Conservation (phyloP, 2,797 vertebrate species). For the Periophthalmus magnuspinnatus region DNA sequence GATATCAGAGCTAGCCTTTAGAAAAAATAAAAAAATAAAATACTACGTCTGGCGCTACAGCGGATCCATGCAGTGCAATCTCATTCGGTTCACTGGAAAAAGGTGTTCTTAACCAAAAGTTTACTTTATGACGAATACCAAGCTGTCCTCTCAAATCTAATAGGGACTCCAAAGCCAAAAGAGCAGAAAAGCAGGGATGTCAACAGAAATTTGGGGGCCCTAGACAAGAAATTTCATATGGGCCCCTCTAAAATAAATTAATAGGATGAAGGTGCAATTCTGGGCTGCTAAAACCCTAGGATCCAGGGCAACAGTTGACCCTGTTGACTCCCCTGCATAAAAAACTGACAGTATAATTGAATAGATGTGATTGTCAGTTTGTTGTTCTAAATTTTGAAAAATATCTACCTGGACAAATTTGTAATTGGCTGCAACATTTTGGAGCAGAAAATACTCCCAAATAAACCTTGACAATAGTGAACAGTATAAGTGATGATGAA, state of each 20-base stretch:
- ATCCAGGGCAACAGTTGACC: too few relatives aligned
- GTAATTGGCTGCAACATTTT: too few relatives aligned
- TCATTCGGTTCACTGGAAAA: slow-evolving; percentile 29
- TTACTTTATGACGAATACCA: slow-evolving; percentile 30
- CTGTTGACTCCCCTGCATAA: not conserved
- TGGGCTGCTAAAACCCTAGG: too few relatives aligned
- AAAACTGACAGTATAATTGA: not conserved
- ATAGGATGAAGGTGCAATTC: too few relatives aligned
- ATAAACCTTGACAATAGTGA: too few relatives aligned
- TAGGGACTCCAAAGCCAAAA: slow-evolving; percentile 19
- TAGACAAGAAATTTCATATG: too few relatives aligned
- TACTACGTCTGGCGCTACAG: slow-evolving; percentile 26
- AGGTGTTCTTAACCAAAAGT: slow-evolving; percentile 32
- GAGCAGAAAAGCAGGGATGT: too few relatives aligned
- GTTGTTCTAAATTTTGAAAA: not conserved
- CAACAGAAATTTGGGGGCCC: too few relatives aligned
- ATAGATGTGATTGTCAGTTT: not conserved
- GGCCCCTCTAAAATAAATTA: too few relatives aligned
- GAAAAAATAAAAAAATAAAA: slow-evolving; percentile 37
- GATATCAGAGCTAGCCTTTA: slow-evolving; percentile 43
- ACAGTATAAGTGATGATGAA: too few relatives aligned
- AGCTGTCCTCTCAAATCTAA: slow-evolving; percentile 8
- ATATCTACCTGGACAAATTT: too few relatives aligned
- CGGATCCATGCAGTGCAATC: slow-evolving; percentile 11
- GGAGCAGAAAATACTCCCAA: too few relatives aligned